phyloP scores from a whole-genome alignment of 2,888 invertebrate species.

The Drosophila buzzatii region DNA sequence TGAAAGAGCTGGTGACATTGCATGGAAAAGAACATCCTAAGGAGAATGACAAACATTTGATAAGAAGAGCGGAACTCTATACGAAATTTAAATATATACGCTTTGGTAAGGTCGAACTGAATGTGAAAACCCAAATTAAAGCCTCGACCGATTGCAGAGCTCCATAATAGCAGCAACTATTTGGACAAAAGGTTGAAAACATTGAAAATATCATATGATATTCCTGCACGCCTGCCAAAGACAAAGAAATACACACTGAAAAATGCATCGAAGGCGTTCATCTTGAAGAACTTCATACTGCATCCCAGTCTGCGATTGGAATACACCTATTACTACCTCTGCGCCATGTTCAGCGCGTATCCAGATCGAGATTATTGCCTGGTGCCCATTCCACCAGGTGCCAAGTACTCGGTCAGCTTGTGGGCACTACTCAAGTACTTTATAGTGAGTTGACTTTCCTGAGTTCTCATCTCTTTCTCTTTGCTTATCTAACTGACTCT shows the following conservation, averaged over 20 bases:
- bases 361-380: constrained; percentile 87
- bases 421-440: constrained; percentile 69
- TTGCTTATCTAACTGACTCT: neutral
- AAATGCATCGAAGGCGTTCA: constrained; percentile 66
- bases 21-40: neutral
- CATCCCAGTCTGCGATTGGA: constrained; percentile 55
- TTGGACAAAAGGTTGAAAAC: constrained; percentile 24
- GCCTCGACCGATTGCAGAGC: constrained; percentile 20
- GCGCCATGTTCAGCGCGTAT: constrained; percentile 89
- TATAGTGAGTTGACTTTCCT: constrained; percentile 56
- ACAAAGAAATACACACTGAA: constrained; percentile 4
- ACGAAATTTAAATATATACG: constrained; percentile 32
- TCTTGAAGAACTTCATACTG: constrained; percentile 74
- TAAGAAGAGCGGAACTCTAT: neutral
- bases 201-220: constrained; percentile 42
- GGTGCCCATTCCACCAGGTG: constrained; percentile 55
- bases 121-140: neutral
- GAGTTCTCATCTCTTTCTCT: neutral
- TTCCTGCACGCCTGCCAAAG: neutral
- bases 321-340: constrained; percentile 86
- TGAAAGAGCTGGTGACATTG: neutral
- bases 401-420: constrained; percentile 43
- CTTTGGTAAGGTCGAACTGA: constrained; percentile 24
- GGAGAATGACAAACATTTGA: neutral
- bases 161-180: constrained; percentile 42